phyloP scores from a whole-genome alignment of 2,888 invertebrate genomes.

The Xanthorhoe spadicearia region DNA sequence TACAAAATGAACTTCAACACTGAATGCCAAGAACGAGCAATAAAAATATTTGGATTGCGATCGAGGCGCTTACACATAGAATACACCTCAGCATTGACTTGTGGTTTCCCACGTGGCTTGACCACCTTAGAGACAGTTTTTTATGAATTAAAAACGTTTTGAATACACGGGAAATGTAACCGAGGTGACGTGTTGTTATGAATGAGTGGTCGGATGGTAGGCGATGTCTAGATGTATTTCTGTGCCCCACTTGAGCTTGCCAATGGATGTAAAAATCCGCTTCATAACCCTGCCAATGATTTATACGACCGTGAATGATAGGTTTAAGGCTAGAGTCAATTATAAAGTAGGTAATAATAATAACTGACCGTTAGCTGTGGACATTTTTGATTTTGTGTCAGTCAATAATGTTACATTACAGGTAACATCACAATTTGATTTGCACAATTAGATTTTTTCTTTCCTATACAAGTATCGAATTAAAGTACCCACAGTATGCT shows the following conservation, averaged over 20 bases:
- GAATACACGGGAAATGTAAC: constrained; percentile 56
- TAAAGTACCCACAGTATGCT: background rate
- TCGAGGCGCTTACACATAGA: constrained; percentile 60
- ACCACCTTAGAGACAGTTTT: constrained; percentile 47
- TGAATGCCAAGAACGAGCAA: constrained; percentile 25
- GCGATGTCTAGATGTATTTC: constrained; percentile 77
- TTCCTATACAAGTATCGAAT: no score
- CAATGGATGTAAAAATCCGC: constrained; percentile 76
- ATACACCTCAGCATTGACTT: constrained; percentile 66
- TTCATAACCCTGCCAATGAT: constrained; percentile 74
- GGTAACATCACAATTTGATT: no score
- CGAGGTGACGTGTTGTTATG: constrained; percentile 71
- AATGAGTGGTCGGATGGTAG: constrained; percentile 68
- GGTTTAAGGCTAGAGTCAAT: constrained; percentile 54
- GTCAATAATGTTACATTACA: no score
- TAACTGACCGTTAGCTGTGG: no score
- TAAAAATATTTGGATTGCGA: constrained; percentile 27
- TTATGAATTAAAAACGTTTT: constrained; percentile 59
- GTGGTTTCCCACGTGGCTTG: constrained; percentile 28
- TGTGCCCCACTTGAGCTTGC: constrained; percentile 77
- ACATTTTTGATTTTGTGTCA: no score
- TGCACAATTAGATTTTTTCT: no score
- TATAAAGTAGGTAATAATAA: constrained; percentile 1
- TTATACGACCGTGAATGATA: constrained; percentile 66
- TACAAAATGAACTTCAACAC: constrained; percentile 25